Evolutionary conservation across 2,113 vertebrate species (phyloP).

Genomic region (Sitta europaea): DNA sequence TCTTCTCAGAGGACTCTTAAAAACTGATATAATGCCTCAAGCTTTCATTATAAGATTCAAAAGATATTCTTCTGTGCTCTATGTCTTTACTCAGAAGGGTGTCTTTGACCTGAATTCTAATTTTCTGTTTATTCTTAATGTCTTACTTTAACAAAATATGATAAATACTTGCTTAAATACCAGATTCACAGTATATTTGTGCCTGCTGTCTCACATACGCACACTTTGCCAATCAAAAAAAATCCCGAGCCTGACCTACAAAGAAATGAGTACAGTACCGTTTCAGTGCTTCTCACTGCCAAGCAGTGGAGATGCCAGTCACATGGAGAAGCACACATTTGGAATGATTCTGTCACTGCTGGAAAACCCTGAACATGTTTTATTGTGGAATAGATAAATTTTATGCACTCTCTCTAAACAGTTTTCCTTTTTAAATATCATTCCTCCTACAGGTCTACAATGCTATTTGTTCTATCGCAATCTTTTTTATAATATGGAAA

Average conservation of each 20-base stretch:
- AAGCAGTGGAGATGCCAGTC: not conserved
- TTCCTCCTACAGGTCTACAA: conserved; percentile 37
- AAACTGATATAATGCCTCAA: not conserved
- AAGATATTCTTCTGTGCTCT: not conserved
- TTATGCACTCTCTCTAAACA: not conserved
- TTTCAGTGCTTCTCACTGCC: conserved; percentile 10
- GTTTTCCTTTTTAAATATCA: not conserved
- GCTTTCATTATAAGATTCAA: not conserved
- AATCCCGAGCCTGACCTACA: not conserved
- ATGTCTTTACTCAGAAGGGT: not conserved
- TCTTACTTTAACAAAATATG: not conserved
- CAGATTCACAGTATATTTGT: not conserved
- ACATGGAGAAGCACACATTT: not conserved
- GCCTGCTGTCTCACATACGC: not conserved
- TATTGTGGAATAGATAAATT: not conserved
- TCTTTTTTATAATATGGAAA: not conserved
- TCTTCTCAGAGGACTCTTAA: not conserved
- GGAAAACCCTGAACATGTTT: not conserved
- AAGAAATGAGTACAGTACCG: not conserved
- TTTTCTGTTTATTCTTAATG: not conserved
- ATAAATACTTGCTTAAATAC: not conserved
- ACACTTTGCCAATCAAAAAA: not conserved
- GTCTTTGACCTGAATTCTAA: conserved; percentile 16
- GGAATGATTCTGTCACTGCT: not conserved
- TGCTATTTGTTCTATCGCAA: not conserved